Evolutionary conservation across 2,888 invertebrate genomes (phyloP), one percentile per base, ranked within the genome.

Genomic region (Hoplodrina ambigua): DNA sequence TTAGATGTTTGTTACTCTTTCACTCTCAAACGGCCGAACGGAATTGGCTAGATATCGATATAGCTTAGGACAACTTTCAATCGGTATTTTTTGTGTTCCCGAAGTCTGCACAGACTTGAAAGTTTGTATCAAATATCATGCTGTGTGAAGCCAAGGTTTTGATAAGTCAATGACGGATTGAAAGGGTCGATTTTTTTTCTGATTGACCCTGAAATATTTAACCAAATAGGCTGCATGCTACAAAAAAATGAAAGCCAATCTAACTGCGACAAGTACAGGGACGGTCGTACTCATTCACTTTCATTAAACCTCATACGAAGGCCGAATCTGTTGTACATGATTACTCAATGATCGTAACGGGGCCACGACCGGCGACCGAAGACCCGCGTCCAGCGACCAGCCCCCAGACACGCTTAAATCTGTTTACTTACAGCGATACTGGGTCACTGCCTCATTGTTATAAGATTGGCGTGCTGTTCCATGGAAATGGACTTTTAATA

Each of bases 281-380:
- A 65, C 41, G 61, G 44, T 50, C 37, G 50, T 56, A 53, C 57
- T 68, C 56, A 65, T 64, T 83, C 72, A 69, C 86, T 86, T 82
- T 84, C 85, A 78, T 81, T 72, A 68, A 69, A 81, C 60, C 77
- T 66, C 62, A 52, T 69, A 30, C 74, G 80, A 84, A 84, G 84
- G 84, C 65, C 84, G 65, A 68, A 81, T 59, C 61, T 57, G 74
- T 72, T 76, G 78, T 60, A 20, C 41, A 41, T 30, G 63, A 76
- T 83, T 80, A 75, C 69, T 76, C 78, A 83, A 77, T 77, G 57
- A 30, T 49, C 17, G 56, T 64, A 77, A 80, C 77, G 67, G 68
- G 78, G 75, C 62, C 73, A 56, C 66, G 52, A 57, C 33, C 50
- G 61, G 25, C 37, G 53, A 37, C 58, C 41, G 66, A 54, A 52